A percentile compares a stretch with the other conserved stretches of the same genome.
Evolutionary conservation across 2,113 vertebrate species (phyloP).

Genomic region (Synodontis membranacea): DNA sequence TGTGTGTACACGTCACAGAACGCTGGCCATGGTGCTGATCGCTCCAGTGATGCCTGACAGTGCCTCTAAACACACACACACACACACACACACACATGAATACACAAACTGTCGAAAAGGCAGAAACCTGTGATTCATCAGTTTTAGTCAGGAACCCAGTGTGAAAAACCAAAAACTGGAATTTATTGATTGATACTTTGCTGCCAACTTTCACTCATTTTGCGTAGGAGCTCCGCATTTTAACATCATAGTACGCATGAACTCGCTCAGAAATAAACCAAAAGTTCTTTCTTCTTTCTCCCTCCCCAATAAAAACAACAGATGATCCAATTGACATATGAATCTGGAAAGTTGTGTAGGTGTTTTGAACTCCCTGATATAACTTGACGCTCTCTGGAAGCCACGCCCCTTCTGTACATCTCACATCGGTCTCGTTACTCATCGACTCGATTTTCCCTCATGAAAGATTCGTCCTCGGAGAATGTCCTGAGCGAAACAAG

Average conservation of each 20-base stretch:
- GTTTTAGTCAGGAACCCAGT: neutral
- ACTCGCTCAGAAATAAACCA: neutral
- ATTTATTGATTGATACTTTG: neutral
- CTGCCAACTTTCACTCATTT: neutral
- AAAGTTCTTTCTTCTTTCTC: neutral
- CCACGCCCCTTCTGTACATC: neutral
- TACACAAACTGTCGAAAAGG: neutral
- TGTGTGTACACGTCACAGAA: neutral
- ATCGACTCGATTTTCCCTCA: neutral
- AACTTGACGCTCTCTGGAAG: neutral
- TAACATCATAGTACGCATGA: neutral
- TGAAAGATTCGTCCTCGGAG: neutral
- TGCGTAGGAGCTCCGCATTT: neutral
- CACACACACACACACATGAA: constrained; percentile 8
- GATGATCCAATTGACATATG: neutral
- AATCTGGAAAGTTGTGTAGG: neutral
- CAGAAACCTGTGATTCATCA: neutral
- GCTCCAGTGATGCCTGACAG: neutral
- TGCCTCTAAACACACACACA: neutral
- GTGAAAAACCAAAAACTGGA: neutral
- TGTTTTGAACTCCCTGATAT: neutral
- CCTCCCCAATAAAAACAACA: neutral
- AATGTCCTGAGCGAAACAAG: neutral
- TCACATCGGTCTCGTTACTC: neutral
- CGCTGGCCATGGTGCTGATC: constrained; percentile 2